Evolutionary conservation across 37 sponge, comb jelly and placozoan genomes (phyloP).

Genomic region (Ephydatia muelleri): DNA sequence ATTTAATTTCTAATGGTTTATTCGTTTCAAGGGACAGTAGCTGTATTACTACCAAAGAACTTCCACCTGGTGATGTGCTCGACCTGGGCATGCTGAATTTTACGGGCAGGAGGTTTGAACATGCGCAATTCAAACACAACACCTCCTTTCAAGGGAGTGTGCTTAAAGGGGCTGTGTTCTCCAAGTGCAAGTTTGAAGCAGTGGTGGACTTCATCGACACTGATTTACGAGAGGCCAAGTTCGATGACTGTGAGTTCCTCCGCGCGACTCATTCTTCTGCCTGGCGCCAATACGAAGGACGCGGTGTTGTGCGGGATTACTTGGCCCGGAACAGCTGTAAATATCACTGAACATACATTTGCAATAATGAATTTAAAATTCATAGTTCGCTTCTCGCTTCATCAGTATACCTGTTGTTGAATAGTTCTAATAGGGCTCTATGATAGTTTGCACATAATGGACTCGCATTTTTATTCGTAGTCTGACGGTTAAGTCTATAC

Average conservation of each 20-base stretch:
- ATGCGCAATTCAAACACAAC: constrained; percentile 15
- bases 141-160: constrained; percentile 31
- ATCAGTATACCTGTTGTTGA: no score
- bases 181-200: constrained; percentile 21
- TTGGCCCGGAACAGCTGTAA: neutral
- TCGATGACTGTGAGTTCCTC: constrained; percentile 20
- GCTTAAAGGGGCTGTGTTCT: constrained; percentile 23
- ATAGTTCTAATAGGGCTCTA: no score
- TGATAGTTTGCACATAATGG: no score
- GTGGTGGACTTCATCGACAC: constrained; percentile 17
- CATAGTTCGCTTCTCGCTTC: no score
- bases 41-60: neutral
- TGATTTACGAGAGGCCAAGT: constrained; percentile 13
- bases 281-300: neutral
- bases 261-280: neutral
- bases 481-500: no score
- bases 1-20: neutral
- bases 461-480: no score
- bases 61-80: neutral
- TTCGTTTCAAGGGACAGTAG: neutral
- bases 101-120: constrained; percentile 8
- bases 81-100: neutral
- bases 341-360: no score
- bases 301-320: neutral
- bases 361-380: neutral